phyloP scores from a whole-genome alignment of 2,797 vertebrate species.

The Paguma larvata region DNA sequence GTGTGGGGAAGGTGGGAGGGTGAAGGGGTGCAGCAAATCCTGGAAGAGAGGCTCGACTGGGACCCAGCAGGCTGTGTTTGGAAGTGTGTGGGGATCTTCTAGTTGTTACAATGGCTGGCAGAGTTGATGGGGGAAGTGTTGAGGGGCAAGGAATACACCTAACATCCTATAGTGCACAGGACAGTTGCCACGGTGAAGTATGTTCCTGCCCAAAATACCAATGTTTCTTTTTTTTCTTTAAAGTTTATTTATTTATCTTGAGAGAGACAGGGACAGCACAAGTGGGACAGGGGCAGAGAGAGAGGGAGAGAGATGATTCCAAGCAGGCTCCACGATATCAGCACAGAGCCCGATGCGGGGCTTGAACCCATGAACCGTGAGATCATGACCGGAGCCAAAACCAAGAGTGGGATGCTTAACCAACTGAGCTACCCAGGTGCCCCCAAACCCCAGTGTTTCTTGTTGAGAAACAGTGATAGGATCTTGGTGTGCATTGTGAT shows the following conservation, averaged over 20 bases:
- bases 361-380: too few relatives aligned
- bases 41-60: background rate
- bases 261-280: too few relatives aligned
- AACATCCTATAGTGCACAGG: background rate
- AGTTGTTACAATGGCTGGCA: background rate
- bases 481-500: background rate
- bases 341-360: too few relatives aligned
- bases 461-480: background rate
- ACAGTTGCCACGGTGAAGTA: background rate
- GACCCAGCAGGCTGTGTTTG: background rate
- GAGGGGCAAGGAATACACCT: background rate
- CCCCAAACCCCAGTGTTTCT: background rate
- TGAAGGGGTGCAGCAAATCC: background rate
- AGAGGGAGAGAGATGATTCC: too few relatives aligned
- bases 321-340: too few relatives aligned
- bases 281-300: too few relatives aligned
- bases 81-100: background rate
- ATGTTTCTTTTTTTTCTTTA: background rate
- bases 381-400: too few relatives aligned
- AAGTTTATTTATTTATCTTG: too few relatives aligned
- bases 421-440: too few relatives aligned
- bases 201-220: background rate
- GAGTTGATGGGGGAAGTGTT: background rate
- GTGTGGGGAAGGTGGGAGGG: fast-evolving
- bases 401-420: too few relatives aligned